These are phyloP conservation scores for Orientallactaga bullata DNA, from an alignment of 2,113 vertebrate genomes.

Conservation along the genomic window DNA sequence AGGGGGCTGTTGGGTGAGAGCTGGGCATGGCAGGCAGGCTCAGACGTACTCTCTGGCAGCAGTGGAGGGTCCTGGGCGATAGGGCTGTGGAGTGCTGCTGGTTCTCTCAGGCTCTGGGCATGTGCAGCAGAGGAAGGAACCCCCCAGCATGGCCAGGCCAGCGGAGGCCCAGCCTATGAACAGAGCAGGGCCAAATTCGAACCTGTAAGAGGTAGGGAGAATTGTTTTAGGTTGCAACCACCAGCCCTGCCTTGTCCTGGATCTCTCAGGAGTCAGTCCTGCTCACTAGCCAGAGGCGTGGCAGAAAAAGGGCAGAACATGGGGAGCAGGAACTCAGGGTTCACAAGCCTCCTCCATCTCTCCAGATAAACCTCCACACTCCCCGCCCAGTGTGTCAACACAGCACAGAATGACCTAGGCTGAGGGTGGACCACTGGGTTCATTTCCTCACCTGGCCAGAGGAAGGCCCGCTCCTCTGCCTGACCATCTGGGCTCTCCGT, in stretches of 20 bases:
- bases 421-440: accelerated
- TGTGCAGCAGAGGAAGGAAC: slow-evolving; percentile 96
- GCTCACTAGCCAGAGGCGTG: too few relatives aligned
- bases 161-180: slow-evolving; percentile 96
- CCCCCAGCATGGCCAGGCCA: slow-evolving; percentile 94
- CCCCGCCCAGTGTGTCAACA: neutral
- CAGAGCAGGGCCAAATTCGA: slow-evolving; percentile 96
- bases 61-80: slow-evolving; percentile 91
- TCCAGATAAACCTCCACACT: neutral
- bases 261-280: neutral
- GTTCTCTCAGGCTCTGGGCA: slow-evolving; percentile 92
- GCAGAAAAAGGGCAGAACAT: neutral
- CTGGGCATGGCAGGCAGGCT: slow-evolving; percentile 67
- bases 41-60: slow-evolving; percentile 96
- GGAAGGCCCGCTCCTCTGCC: neutral
- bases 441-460: too few relatives aligned
- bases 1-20: neutral
- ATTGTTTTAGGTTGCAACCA: neutral
- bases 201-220: slow-evolving; percentile 86
- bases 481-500: neutral
- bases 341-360: neutral
- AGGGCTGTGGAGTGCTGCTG: slow-evolving; percentile 90
- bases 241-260: neutral
- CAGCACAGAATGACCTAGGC: too few relatives aligned
- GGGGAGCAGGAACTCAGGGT: neutral